A percentile compares a stretch with the other conserved stretches of the same genome.
Evolutionary conservation across 2,797 vertebrate genomes (phyloP).

Genomic region (Danio kyathit): DNA sequence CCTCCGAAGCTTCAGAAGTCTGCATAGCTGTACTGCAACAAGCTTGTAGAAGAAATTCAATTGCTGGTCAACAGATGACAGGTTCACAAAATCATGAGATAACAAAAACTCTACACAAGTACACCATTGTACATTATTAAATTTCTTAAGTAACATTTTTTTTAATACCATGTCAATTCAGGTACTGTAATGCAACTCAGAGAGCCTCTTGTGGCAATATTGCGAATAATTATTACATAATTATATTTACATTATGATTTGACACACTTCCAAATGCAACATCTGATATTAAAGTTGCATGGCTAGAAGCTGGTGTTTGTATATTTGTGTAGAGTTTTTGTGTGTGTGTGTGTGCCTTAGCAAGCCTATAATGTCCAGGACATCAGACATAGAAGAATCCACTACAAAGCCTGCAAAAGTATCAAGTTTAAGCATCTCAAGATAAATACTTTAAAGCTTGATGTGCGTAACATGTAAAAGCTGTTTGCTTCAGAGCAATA

Average conservation of each 20-base stretch:
- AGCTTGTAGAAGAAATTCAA: slow-evolving; percentile 19
- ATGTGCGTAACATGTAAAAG: slow-evolving; percentile 27
- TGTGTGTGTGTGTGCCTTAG: too few species aligned
- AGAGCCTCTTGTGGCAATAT: not conserved
- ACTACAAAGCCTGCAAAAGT: slow-evolving; percentile 22
- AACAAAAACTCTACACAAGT: slow-evolving; percentile 9
- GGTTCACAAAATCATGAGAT: not conserved
- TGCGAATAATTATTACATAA: not conserved
- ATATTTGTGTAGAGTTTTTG: slow-evolving; percentile 2
- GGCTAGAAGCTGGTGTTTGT: not conserved
- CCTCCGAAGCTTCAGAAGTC: not conserved
- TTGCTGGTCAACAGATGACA: not conserved
- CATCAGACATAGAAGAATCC: slow-evolving; percentile 24
- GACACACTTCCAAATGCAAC: not conserved
- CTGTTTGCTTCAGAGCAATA: slow-evolving; percentile 1
- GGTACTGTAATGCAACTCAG: not conserved
- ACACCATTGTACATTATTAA: not conserved
- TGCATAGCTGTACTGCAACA: slow-evolving; percentile 10
- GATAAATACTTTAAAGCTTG: not conserved
- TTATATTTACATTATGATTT: not conserved
- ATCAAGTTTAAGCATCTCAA: not conserved
- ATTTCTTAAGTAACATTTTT: not conserved
- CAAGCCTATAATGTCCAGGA: slow-evolving; percentile 11
- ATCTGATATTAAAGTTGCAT: not conserved
- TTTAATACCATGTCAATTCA: not conserved